Conservation (phyloP, 2,797 vertebrate genomes). For the Gallinago nigripennis region DNA sequence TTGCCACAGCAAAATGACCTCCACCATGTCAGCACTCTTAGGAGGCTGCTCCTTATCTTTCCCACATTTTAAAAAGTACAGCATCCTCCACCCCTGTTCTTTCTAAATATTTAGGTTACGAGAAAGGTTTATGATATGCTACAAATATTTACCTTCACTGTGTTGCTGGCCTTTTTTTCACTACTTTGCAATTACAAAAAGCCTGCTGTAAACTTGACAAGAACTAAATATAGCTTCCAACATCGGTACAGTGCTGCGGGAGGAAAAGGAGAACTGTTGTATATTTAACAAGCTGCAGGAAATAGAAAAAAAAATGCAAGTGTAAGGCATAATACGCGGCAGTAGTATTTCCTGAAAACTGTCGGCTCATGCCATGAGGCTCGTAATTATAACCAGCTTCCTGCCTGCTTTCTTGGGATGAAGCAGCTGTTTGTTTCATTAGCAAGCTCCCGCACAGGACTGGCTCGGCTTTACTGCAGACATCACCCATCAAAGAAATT, state of each 20-base stretch:
- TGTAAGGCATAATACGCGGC: conserved; percentile 8
- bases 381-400: conserved; percentile 9
- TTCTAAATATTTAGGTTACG: conserved; percentile 30
- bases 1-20: not conserved
- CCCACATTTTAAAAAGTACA: not conserved
- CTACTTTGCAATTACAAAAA: conserved; percentile 32
- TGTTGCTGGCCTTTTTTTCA: conserved; percentile 16
- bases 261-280: conserved; percentile 28
- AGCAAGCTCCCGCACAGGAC: not conserved
- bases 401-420: conserved; percentile 46
- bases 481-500: not conserved
- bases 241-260: not conserved
- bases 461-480: not conserved
- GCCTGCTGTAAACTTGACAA: conserved; percentile 1
- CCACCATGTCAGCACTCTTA: not conserved
- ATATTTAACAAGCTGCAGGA: conserved; percentile 35
- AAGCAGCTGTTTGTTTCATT: conserved; percentile 52
- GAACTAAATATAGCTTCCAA: conserved; percentile 56
- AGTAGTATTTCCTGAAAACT: conserved; percentile 47
- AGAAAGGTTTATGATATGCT: conserved; percentile 3
- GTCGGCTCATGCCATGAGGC: not conserved
- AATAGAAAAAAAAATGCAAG: conserved; percentile 25
- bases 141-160: conserved; percentile 39
- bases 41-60: conserved; percentile 7
- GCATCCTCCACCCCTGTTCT: not conserved